Percentiles rank a stretch among this genome's conserved stretches.
Evolutionary conservation across 1,140 invertebrate genomes (phyloP).

Genomic region (Hycleus phaleratus): DNA sequence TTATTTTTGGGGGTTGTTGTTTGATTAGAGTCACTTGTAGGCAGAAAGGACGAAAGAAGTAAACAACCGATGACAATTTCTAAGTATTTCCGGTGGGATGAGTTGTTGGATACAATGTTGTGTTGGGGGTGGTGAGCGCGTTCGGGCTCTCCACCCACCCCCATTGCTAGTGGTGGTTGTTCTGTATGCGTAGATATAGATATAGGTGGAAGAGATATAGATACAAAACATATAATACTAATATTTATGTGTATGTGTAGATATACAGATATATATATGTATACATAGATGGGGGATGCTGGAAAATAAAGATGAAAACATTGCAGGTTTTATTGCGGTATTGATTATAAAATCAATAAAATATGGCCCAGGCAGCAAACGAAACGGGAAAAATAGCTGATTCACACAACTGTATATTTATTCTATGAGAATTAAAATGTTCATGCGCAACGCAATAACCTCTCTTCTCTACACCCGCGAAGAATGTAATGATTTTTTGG

Average conservation of each 20-base stretch:
- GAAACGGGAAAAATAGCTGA: constrained; percentile 39
- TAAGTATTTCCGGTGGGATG: no score
- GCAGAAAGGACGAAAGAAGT: no score
- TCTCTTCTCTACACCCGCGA: constrained; percentile 27
- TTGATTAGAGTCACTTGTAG: no score
- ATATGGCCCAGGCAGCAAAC: constrained; percentile 39
- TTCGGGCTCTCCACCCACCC: no score
- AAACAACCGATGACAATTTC: no score
- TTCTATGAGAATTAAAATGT: constrained; percentile 40
- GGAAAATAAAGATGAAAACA: constrained; percentile 43
- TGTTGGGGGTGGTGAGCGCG: no score
- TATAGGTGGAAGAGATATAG: constrained; percentile 10
- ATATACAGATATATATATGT: neutral
- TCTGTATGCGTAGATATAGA: neutral
- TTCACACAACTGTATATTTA: constrained; percentile 36
- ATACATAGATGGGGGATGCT: constrained; percentile 30
- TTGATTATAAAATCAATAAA: constrained; percentile 46
- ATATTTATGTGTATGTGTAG: neutral
- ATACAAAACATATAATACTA: neutral
- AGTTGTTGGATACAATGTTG: no score
- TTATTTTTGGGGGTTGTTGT: no score
- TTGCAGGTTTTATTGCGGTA: constrained; percentile 45
- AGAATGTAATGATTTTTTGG: constrained; percentile 43
- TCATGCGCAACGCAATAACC: constrained; percentile 37
- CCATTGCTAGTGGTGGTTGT: neutral